phyloP scores from a whole-genome alignment of 2,113 vertebrate genomes.

The Scophthalmus maximus region DNA sequence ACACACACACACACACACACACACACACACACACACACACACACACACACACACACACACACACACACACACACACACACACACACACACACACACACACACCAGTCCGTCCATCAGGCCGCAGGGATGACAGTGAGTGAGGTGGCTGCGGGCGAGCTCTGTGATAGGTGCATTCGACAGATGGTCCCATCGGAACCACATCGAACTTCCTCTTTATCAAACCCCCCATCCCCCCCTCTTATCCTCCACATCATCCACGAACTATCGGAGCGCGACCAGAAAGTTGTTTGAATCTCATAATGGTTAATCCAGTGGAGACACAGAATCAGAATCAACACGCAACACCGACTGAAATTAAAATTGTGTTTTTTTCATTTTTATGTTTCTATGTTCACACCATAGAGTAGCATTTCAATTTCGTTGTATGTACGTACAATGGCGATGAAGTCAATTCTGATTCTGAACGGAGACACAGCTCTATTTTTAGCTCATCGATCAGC shows the following conservation, averaged over 20 bases:
- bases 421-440: no score
- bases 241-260: slow-evolving; percentile 32
- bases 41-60: slow-evolving; percentile 20
- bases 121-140: slow-evolving; percentile 56
- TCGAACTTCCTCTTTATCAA: slow-evolving; percentile 58
- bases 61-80: slow-evolving; percentile 26
- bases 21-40: slow-evolving; percentile 35
- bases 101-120: slow-evolving; percentile 57
- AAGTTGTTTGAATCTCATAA: no score
- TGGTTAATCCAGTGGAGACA: no score
- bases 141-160: slow-evolving; percentile 41
- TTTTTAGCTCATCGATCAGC: no score
- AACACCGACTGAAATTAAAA: no score
- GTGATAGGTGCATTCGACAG: slow-evolving; percentile 55
- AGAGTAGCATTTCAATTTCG: no score
- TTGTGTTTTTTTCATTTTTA: no score
- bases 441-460: no score
- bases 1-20: slow-evolving; percentile 6
- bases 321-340: no score
- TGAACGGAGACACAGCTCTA: no score
- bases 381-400: no score
- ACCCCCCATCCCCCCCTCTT: slow-evolving; percentile 6
- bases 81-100: slow-evolving; percentile 7
- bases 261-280: background rate
- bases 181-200: slow-evolving; percentile 51